Percentiles rank a stretch among this genome's conserved stretches.
Conservation (phyloP, 2,888 invertebrate genomes). For the Stenurella melanura region DNA sequence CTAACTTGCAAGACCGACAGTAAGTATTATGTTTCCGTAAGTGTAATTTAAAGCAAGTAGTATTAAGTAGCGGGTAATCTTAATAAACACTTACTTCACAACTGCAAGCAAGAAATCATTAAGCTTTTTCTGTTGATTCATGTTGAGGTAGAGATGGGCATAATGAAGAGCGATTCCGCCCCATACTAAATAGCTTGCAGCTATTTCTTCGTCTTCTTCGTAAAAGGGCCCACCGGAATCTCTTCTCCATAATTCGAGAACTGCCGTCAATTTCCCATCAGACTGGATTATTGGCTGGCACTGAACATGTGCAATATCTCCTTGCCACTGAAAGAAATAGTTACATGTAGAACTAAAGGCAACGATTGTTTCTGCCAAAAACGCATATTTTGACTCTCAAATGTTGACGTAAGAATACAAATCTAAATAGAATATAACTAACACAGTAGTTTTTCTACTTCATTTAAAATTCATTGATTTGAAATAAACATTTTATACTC, state of each 20-base stretch:
- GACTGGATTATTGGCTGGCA: slow-evolving; percentile 80
- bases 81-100: slow-evolving; percentile 81
- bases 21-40: no score
- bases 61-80: background rate
- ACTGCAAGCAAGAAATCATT: slow-evolving; percentile 87
- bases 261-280: slow-evolving; percentile 79
- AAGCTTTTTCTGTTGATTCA: slow-evolving; percentile 82
- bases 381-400: no score
- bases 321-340: slow-evolving; percentile 54
- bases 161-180: slow-evolving; percentile 83
- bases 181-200: slow-evolving; percentile 80
- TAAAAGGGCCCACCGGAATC: slow-evolving; percentile 75
- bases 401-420: no score
- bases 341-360: background rate
- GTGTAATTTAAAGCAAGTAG: no score
- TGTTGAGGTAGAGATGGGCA: slow-evolving; percentile 81
- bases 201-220: slow-evolving; percentile 82
- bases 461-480: no score
- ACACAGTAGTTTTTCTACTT: no score
- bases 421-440: no score
- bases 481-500: no score
- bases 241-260: slow-evolving; percentile 81
- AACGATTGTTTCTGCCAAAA: no score
- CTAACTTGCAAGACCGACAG: no score
- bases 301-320: slow-evolving; percentile 72